Percentiles rank a stretch among this genome's conserved stretches.
phyloP scores from a whole-genome alignment of 2,113 vertebrate genomes.

The Lucifuga dentata region DNA sequence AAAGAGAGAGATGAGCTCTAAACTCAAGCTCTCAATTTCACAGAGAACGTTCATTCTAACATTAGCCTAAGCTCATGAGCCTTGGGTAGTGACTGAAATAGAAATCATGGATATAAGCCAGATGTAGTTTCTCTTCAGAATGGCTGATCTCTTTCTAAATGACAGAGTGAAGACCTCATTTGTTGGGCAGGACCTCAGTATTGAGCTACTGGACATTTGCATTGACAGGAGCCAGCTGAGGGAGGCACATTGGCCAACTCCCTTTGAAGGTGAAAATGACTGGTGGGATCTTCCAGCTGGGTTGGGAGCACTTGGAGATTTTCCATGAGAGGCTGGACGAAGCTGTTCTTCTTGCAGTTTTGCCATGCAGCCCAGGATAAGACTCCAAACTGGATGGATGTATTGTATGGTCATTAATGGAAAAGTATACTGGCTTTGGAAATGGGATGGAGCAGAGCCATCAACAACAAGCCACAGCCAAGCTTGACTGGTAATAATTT shows the following conservation, averaged over 20 bases:
- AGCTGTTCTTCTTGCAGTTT: too few species aligned
- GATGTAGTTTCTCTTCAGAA: background rate
- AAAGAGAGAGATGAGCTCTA: too few species aligned
- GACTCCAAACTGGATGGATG: conserved; percentile 18
- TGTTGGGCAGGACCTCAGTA: background rate
- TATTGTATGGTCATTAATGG: conserved; percentile 9
- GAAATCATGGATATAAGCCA: background rate
- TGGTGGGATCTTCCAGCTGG: too few species aligned
- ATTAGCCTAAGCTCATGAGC: background rate
- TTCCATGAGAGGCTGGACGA: conserved; percentile 12
- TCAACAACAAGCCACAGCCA: conserved; percentile 28
- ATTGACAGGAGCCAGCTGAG: too few species aligned
- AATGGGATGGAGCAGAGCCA: conserved; percentile 8
- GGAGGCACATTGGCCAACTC: too few species aligned
- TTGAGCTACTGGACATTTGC: too few species aligned
- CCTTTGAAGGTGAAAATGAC: conserved; percentile 28
- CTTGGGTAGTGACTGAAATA: conserved; percentile 7
- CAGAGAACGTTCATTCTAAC: background rate
- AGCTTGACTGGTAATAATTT: conserved; percentile 46
- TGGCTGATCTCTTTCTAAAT: background rate
- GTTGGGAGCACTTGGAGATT: too few species aligned
- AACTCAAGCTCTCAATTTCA: background rate
- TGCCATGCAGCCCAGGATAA: too few species aligned
- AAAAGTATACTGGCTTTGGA: conserved; percentile 28
- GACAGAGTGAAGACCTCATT: background rate